Conservation (phyloP, 2,888 invertebrate species). For the Cancer borealis region DNA sequence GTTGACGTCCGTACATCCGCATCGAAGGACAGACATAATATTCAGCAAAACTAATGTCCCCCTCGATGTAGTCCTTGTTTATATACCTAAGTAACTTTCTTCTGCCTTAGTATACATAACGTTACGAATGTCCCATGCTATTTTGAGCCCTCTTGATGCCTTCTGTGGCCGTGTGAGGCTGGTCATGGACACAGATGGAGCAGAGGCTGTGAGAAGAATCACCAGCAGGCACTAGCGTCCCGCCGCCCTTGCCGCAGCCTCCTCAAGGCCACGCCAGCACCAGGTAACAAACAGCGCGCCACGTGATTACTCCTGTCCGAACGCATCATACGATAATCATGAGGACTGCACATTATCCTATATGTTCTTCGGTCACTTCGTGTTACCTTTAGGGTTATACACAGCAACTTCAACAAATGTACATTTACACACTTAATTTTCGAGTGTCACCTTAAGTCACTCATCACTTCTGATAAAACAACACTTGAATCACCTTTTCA, state of each 20-base stretch:
- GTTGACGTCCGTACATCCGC: neutral
- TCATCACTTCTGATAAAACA: neutral
- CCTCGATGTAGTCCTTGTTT: neutral
- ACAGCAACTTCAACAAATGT: neutral
- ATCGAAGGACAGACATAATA: neutral
- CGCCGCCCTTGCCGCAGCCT: conserved; percentile 35
- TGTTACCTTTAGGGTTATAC: neutral
- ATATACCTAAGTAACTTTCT: neutral
- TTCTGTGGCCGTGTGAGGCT: neutral
- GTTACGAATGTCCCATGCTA: neutral
- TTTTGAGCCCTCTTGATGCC: neutral
- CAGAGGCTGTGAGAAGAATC: neutral
- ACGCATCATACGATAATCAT: neutral
- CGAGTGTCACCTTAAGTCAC: neutral
- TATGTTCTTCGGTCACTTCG: neutral
- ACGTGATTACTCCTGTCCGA: neutral
- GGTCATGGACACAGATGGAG: conserved; percentile 12
- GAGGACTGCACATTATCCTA: neutral
- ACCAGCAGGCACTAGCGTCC: conserved; percentile 11
- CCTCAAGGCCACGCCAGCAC: conserved; percentile 22
- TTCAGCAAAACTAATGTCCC: neutral
- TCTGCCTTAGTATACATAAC: neutral
- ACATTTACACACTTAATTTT: neutral
- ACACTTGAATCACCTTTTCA: neutral
- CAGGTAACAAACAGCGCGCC: conserved; percentile 28